Evolutionary conservation across 2,888 invertebrate genomes (phyloP), one percentile per base, ranked within the genome.

Genomic region (Noctuana brunneofusca): DNA sequence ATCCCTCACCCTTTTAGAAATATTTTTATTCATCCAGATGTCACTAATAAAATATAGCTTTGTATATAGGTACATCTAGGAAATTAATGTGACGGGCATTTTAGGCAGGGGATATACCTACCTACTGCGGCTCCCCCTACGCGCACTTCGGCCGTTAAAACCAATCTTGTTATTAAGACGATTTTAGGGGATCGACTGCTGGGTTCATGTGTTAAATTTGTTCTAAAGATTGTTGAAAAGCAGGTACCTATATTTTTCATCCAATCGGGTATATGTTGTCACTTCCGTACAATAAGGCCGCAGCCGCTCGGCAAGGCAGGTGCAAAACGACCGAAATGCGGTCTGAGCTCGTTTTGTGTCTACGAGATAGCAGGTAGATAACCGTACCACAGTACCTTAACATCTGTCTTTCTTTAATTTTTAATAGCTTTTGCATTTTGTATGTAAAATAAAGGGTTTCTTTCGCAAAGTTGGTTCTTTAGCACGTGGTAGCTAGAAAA

Each of bases 291-390:
- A 66, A 58, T 46, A 60, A 65, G 64, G 64, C 59, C 41, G 64
- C 57, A 64, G 64, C 59, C 41, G 64, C 57, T 63, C 63, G 55
- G 63, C 66, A 64, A 64, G 71, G 81, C 87, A 87, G 87, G 87
- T 87, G 87, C 81, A 80, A 75, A 78, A 69, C 67, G 71, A 71
- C 74, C 72, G 70, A 76, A 78, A 78, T 75, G 76, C 66, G 69
- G 70, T 67, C 71, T 68, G 67, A 69, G 70, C 75, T 56, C 69
- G 70, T 75, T 80, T 83, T 80, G 75, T 74, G 54, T 69, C 66
- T 64, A 64, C 53, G 58, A 64, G 48, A 64, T 46, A 46, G 65
- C 70, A 69, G 71, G 68, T 68, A 68, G 38, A 22, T 8, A 54
- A 20, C 22, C 49, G 12, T 4, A 43, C 5, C 43, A 53, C 41